Conservation (phyloP, 2,888 invertebrate species). For the Trissolcus brochymenae region DNA sequence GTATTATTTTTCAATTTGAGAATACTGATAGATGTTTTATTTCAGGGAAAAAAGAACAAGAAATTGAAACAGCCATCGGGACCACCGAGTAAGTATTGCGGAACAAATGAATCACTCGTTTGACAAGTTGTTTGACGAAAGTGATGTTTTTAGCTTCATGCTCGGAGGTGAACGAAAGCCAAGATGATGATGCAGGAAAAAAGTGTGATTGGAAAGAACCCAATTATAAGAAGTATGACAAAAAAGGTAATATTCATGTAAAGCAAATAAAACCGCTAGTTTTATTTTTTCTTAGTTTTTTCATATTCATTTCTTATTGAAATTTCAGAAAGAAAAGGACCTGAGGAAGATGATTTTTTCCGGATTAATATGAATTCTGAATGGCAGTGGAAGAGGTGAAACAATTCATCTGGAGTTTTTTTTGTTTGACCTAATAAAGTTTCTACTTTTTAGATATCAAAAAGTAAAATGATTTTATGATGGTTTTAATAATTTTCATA, state of each 20-base stretch:
- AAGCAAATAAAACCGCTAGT: constrained; percentile 2
- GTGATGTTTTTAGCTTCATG: constrained; percentile 13
- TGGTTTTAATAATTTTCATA: not conserved
- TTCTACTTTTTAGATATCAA: too few relatives aligned
- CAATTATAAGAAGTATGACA: constrained; percentile 41
- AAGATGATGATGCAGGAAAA: constrained; percentile 24
- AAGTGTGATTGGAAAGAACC: constrained; percentile 36
- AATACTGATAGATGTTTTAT: constrained; percentile 5
- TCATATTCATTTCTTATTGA: constrained; percentile 5
- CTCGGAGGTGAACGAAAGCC: constrained; percentile 8
- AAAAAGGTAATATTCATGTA: constrained; percentile 53
- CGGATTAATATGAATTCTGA: constrained; percentile 23
- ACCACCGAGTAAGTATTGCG: constrained; percentile 15
- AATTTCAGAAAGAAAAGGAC: constrained; percentile 26
- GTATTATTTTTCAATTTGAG: not conserved
- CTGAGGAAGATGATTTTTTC: constrained; percentile 27
- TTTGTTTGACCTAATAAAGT: not conserved
- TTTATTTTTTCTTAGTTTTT: too few relatives aligned
- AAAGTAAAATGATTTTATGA: not conserved
- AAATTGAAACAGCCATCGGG: constrained; percentile 9
- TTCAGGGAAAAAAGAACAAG: constrained; percentile 26
- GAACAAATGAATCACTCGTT: constrained; percentile 1
- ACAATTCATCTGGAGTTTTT: not conserved
- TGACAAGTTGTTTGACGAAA: not conserved
- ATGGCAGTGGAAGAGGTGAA: constrained; percentile 47